Evolutionary conservation across 2,888 invertebrate species (phyloP).

Genomic region (Amaurobius ferox): DNA sequence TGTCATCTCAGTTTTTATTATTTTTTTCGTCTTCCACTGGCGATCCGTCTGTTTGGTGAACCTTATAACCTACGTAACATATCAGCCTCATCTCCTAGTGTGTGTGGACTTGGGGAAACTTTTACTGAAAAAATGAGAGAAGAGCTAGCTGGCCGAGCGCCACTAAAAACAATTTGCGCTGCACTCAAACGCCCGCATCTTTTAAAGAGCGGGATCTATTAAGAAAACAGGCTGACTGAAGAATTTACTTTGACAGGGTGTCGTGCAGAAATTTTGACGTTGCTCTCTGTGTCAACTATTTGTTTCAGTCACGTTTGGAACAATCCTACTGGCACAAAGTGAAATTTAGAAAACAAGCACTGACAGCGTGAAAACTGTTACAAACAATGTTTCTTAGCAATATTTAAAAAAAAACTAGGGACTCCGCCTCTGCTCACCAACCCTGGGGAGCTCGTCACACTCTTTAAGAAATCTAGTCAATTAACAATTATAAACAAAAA

Average conservation of each 20-base stretch:
- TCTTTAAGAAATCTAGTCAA: too few relatives aligned
- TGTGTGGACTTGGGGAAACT: constrained; percentile 11
- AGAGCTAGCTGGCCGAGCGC: constrained; percentile 36
- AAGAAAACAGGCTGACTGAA: constrained; percentile 17
- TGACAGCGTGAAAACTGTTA: background rate
- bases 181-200: background rate
- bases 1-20: background rate
- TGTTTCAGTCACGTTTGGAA: constrained; percentile 23
- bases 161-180: constrained; percentile 43
- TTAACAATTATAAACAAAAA: too few relatives aligned
- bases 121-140: constrained; percentile 51
- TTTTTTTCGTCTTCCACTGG: background rate
- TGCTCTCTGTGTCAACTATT: constrained; percentile 9
- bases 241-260: constrained; percentile 4
- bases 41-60: background rate
- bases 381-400: background rate
- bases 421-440: too few relatives aligned
- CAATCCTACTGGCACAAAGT: background rate
- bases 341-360: background rate
- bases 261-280: constrained; percentile 5
- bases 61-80: background rate
- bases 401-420: background rate
- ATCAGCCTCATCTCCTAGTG: background rate
- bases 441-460: too few relatives aligned
- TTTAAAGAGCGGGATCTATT: background rate